Base-by-base conservation (phyloP, 2,888 invertebrate genomes). In the Microctonus hyperodae region DNA sequence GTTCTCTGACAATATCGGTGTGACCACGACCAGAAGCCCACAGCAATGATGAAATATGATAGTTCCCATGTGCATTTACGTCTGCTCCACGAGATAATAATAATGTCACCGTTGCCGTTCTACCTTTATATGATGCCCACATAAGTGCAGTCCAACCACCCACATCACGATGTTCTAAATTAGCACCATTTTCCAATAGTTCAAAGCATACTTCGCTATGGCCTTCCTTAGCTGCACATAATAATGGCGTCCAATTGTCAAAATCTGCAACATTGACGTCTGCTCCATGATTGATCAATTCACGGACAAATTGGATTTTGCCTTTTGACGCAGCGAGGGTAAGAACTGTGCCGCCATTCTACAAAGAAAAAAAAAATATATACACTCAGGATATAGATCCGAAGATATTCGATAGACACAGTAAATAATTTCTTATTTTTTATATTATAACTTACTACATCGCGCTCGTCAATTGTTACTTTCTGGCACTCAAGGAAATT, bases 111-210 rank as follows among this genome's bases (percentile, higher is more conserved):
- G 94, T 89, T 40, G 92, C 90, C 33, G 90, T 88, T 74, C 90
- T 89, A 7, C 95, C 97, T 83, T 97, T 96, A 86, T 99, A 99
- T 9, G 95, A 90, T 0, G 97, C 95, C 98, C 98, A 99, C 93
- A 98, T 96, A 64, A 99, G 88, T 0, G 98, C 90, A 3, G 97
- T 94, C 98, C 98, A 99, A 40, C 96, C 96, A 74, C 97, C 97
- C 88, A 94, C 91, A 83, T 96, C 96, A 73, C 92, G 89, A 70
- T 95, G 93, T 80, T 97, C 96, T 67, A 97, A 88, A 69, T 90
- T 88, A 16, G 94, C 95, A 62, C 93, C 94, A 80, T 93, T 92
- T 76, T 96, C 95, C 67, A 97, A 82, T 55, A 98, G 85, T 74
- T 94, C 91, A 72, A 90, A 87, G 64, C 93, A 93, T 62, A 96